These are phyloP conservation scores for Ennomos quercinarius DNA, from an alignment of 2,888 invertebrate species.

Conservation along the genomic window DNA sequence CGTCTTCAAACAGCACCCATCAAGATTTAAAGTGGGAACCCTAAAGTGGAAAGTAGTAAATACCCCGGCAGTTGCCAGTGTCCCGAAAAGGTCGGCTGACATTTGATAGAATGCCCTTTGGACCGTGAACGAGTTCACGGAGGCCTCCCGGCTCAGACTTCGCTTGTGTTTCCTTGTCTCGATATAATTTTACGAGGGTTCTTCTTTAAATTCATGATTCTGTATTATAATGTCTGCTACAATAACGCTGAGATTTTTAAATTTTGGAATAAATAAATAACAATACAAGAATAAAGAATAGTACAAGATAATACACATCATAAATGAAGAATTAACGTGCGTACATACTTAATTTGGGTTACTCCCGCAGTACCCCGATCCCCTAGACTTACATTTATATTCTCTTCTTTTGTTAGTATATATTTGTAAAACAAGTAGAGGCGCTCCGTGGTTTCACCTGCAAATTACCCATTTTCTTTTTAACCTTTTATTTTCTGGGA, in stretches of 20 bases:
- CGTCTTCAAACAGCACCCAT: too few relatives aligned
- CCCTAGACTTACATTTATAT: too few relatives aligned
- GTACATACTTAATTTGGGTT: too few relatives aligned
- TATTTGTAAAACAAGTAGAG: too few relatives aligned
- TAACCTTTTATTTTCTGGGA: too few relatives aligned
- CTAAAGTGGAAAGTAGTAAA: slow-evolving; percentile 47
- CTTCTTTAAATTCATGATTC: slow-evolving; percentile 31
- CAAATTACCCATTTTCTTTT: too few relatives aligned
- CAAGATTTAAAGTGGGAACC: neutral
- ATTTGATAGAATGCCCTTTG: slow-evolving; percentile 77
- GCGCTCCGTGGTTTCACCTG: too few relatives aligned
- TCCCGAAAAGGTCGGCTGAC: slow-evolving; percentile 54
- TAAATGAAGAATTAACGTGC: too few relatives aligned
- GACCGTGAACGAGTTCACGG: slow-evolving; percentile 64
- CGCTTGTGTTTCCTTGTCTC: slow-evolving; percentile 33
- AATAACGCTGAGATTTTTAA: neutral
- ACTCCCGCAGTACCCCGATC: too few relatives aligned
- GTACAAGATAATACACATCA: neutral
- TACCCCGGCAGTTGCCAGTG: slow-evolving; percentile 45
- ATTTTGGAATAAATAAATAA: neutral
- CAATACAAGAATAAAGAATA: neutral
- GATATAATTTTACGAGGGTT: slow-evolving; percentile 35
- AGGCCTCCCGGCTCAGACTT: slow-evolving; percentile 21
- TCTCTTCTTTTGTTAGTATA: too few relatives aligned
- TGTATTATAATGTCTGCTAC: slow-evolving; percentile 10